These are phyloP conservation scores for Monomorium pharaonis DNA, from an alignment of 1,140 invertebrate genomes.

Conservation along the genomic window DNA sequence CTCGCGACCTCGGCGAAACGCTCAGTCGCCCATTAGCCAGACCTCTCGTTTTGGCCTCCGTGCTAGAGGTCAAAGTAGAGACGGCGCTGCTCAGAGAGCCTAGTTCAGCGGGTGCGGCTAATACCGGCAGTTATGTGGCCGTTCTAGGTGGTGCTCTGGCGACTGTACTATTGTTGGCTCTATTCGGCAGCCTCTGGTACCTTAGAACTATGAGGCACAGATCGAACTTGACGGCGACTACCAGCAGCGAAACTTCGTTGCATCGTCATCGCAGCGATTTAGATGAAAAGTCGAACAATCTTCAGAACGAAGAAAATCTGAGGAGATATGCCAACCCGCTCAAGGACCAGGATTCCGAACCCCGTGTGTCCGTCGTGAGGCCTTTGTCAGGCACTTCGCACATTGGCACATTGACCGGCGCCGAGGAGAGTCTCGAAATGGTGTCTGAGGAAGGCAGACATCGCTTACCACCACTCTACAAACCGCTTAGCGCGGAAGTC, in stretches of 20 bases:
- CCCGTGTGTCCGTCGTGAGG: slow-evolving; percentile 87
- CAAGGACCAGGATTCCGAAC: slow-evolving; percentile 86
- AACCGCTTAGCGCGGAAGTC: slow-evolving; percentile 88
- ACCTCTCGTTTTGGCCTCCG: slow-evolving; percentile 88
- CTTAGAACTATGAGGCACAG: slow-evolving; percentile 76
- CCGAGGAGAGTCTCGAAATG: slow-evolving; percentile 88
- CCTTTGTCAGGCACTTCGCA: slow-evolving; percentile 85
- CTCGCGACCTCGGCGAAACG: slow-evolving; percentile 89
- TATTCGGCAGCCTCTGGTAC: slow-evolving; percentile 82
- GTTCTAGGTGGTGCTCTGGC: slow-evolving; percentile 84
- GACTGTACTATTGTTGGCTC: slow-evolving; percentile 75
- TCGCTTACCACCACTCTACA: slow-evolving; percentile 86
- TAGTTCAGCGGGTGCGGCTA: slow-evolving; percentile 83
- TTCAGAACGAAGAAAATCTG: slow-evolving; percentile 95
- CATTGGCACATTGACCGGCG: slow-evolving; percentile 79
- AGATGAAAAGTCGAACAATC: slow-evolving; percentile 93
- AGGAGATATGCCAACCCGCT: slow-evolving; percentile 89
- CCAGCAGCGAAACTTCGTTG: slow-evolving; percentile 86
- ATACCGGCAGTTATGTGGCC: slow-evolving; percentile 85
- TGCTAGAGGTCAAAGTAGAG: slow-evolving; percentile 92
- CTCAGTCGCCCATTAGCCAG: slow-evolving; percentile 88
- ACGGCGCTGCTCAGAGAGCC: slow-evolving; percentile 88
- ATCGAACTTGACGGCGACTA: slow-evolving; percentile 80
- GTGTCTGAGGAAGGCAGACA: slow-evolving; percentile 86
- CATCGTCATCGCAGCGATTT: slow-evolving; percentile 90